Evolutionary conservation across 2,113 vertebrate genomes (phyloP).

Genomic region (Mobula birostris): DNA sequence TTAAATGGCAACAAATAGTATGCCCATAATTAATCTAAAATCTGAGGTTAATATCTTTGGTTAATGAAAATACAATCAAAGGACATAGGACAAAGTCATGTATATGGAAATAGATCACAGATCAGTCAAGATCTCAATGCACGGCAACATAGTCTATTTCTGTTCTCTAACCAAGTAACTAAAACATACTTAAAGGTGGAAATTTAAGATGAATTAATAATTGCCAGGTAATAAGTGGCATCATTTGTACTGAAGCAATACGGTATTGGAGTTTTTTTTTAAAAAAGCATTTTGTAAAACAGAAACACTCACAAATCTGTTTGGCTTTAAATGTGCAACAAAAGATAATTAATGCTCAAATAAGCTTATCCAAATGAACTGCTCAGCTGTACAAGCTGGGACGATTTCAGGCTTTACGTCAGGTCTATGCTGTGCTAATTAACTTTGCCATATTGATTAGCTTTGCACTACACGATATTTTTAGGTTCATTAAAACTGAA

Average conservation of each 20-base stretch:
- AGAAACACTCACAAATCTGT: background rate
- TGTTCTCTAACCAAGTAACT: background rate
- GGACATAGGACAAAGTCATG: too few species aligned
- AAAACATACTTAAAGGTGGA: too few species aligned
- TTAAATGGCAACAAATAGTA: too few species aligned
- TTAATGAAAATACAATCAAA: too few species aligned
- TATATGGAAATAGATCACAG: too few species aligned
- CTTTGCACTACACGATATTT: too few species aligned
- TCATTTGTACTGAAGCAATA: background rate
- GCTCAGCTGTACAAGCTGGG: background rate
- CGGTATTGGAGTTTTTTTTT: background rate
- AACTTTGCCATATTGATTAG: background rate
- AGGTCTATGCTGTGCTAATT: background rate
- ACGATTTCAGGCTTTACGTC: background rate
- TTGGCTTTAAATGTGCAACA: background rate
- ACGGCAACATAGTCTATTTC: too few species aligned
- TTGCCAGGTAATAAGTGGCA: background rate
- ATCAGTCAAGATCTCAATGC: too few species aligned
- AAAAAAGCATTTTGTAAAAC: background rate
- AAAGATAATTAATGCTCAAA: background rate
- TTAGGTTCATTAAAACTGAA: too few species aligned
- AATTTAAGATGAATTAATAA: background rate
- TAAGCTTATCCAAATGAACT: background rate
- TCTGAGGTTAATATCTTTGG: too few species aligned
- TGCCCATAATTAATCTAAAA: too few species aligned